phyloP scores from a whole-genome alignment of 2,113 vertebrate species.

The Meles meles region DNA sequence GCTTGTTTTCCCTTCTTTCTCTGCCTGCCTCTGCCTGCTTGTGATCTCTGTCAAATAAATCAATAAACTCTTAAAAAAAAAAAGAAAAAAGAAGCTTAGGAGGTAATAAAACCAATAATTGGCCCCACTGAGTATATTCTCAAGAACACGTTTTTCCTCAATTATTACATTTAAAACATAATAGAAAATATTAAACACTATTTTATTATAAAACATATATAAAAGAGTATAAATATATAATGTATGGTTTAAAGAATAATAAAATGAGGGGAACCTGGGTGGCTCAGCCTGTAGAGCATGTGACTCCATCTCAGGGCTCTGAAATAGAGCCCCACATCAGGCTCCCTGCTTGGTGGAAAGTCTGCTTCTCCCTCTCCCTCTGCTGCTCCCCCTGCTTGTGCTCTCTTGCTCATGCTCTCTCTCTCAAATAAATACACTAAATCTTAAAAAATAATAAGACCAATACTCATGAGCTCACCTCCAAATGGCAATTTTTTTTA shows the following conservation, averaged over 20 bases:
- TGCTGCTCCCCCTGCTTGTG: too few species aligned
- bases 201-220: constrained; percentile 4
- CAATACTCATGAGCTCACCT: not conserved
- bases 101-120: constrained; percentile 56
- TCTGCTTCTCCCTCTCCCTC: too few species aligned
- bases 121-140: constrained; percentile 42
- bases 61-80: too few species aligned
- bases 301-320: too few species aligned
- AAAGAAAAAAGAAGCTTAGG: constrained; percentile 60
- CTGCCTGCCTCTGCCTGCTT: too few species aligned
- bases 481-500: not conserved
- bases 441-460: not conserved
- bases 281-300: too few species aligned
- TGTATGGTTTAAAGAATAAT: not conserved
- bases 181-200: not conserved
- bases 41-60: too few species aligned
- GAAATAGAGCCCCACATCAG: too few species aligned
- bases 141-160: constrained; percentile 27
- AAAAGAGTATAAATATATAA: not conserved
- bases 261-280: not conserved
- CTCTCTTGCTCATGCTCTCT: too few species aligned
- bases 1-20: too few species aligned
- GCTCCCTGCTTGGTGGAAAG: too few species aligned
- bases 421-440: too few species aligned
- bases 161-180: not conserved